These are phyloP conservation scores for Monochamus alternatus DNA, from an alignment of 2,888 invertebrate genomes.

Conservation along the genomic window DNA sequence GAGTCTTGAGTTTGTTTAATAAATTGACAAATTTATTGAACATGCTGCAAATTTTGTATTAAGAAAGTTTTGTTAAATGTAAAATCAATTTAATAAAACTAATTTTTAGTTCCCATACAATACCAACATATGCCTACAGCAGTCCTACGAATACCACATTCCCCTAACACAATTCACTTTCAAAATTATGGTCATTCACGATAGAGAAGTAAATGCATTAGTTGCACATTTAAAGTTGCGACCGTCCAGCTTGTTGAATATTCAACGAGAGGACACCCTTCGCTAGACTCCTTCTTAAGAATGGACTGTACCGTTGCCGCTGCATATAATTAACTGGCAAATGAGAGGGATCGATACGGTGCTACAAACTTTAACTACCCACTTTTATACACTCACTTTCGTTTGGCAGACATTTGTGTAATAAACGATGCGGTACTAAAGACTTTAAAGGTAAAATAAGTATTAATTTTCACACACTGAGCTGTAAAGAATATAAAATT, in stretches of 20 bases:
- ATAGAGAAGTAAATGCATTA: conserved; percentile 1
- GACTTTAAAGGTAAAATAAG: too few species aligned
- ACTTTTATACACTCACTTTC: conserved; percentile 29
- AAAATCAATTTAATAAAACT: too few species aligned
- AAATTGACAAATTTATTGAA: too few species aligned
- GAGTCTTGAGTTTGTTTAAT: too few species aligned
- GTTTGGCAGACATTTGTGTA: conserved; percentile 7
- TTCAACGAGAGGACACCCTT: conserved; percentile 29
- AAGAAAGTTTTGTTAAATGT: too few species aligned
- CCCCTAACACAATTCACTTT: neutral
- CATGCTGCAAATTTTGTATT: too few species aligned
- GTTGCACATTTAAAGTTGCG: conserved; percentile 14
- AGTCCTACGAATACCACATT: neutral
- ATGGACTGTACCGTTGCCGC: conserved; percentile 42
- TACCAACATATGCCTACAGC: neutral
- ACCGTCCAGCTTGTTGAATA: conserved; percentile 13
- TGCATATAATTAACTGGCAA: conserved; percentile 26
- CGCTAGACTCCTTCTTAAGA: conserved; percentile 25
- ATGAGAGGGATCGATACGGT: conserved; percentile 27
- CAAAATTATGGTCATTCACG: conserved; percentile 15
- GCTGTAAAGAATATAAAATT: too few species aligned
- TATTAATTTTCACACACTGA: too few species aligned
- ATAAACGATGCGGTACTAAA: neutral
- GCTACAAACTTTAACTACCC: conserved; percentile 27
- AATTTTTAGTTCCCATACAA: too few species aligned